Evolutionary conservation across 2,888 invertebrate genomes (phyloP).

Genomic region (Thalpophila matura): DNA sequence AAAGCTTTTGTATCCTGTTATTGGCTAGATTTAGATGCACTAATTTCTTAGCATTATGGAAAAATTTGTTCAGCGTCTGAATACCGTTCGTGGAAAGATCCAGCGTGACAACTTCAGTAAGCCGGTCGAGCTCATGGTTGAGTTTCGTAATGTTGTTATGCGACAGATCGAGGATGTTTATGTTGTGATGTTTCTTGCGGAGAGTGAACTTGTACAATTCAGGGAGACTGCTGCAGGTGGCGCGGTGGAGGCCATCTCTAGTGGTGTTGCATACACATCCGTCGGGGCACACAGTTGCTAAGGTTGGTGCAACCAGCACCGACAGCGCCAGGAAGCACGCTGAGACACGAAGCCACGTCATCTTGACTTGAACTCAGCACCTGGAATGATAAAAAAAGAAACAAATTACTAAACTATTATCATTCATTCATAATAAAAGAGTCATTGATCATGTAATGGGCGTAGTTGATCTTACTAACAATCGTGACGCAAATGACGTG

Average conservation of each 20-base stretch:
- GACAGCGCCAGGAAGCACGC: constrained; percentile 77
- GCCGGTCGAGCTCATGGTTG: constrained; percentile 89
- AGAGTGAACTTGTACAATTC: constrained; percentile 93
- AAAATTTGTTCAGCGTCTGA: constrained; percentile 90
- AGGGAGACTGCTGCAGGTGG: constrained; percentile 92
- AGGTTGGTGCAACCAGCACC: constrained; percentile 74
- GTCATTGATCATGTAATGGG: constrained; percentile 22
- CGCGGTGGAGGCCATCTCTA: constrained; percentile 93
- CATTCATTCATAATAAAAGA: background rate
- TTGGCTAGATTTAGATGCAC: constrained; percentile 91
- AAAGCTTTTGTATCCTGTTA: constrained; percentile 90
- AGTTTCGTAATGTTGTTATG: constrained; percentile 91
- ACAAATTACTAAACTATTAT: constrained; percentile 20
- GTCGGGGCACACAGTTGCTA: constrained; percentile 87
- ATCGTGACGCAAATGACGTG: constrained; percentile 54
- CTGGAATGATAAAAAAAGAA: constrained; percentile 78
- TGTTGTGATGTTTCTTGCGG: constrained; percentile 87
- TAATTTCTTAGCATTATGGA: constrained; percentile 90
- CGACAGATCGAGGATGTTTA: constrained; percentile 92
- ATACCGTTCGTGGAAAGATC: constrained; percentile 92
- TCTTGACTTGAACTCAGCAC: constrained; percentile 78
- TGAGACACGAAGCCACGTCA: constrained; percentile 77
- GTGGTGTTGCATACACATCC: constrained; percentile 91
- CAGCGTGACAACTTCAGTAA: constrained; percentile 91
- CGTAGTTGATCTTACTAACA: constrained; percentile 15